phyloP scores from a whole-genome alignment of 2,113 vertebrate species.

The Gobius niger region DNA sequence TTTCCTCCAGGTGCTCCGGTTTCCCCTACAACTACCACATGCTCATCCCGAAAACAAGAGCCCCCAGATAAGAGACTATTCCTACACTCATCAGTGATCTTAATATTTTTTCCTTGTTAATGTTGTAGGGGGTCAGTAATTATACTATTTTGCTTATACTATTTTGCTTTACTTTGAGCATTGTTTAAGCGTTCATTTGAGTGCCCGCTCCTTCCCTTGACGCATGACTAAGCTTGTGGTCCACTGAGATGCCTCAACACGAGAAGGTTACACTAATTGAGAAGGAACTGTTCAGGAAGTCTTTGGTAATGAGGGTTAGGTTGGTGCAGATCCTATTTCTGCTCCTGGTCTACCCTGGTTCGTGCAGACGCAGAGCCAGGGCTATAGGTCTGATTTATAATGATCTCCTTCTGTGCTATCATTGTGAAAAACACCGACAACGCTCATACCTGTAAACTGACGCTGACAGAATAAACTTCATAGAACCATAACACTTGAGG shows the following conservation, averaged over 20 bases:
- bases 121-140: too few relatives aligned
- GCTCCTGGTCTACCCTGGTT: slow-evolving; percentile 67
- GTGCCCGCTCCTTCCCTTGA: not conserved
- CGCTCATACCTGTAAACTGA: slow-evolving; percentile 28
- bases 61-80: too few relatives aligned
- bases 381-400: slow-evolving; percentile 35
- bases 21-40: too few relatives aligned
- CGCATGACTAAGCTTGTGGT: slow-evolving; percentile 51
- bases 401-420: slow-evolving; percentile 38
- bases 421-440: slow-evolving; percentile 25
- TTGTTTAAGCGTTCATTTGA: not conserved
- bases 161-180: too few relatives aligned
- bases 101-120: too few relatives aligned
- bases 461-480: not conserved
- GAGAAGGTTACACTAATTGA: slow-evolving; percentile 78
- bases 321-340: slow-evolving; percentile 72
- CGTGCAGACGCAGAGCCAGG: slow-evolving; percentile 67
- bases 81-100: too few relatives aligned
- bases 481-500: slow-evolving; percentile 37
- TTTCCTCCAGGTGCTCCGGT: too few relatives aligned
- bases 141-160: too few relatives aligned
- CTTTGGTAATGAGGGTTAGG: slow-evolving; percentile 54
- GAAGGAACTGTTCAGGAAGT: slow-evolving; percentile 74
- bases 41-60: too few relatives aligned
- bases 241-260: slow-evolving; percentile 5